Conservation (phyloP, 2,797 vertebrate genomes). For the Artibeus jamaicensis region DNA sequence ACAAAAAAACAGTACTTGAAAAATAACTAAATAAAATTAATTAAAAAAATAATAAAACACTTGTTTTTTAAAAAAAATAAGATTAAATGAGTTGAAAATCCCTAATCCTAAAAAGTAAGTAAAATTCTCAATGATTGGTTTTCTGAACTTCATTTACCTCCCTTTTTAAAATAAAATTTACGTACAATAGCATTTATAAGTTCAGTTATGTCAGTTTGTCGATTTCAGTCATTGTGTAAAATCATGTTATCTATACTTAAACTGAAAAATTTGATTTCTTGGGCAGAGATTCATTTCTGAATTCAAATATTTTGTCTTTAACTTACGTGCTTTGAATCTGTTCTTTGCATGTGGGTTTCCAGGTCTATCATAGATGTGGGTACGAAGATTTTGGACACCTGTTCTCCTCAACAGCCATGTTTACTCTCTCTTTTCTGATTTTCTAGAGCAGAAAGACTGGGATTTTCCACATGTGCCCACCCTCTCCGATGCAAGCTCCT, state of each 20-base stretch:
- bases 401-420: too few relatives aligned
- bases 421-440: background rate
- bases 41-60: background rate
- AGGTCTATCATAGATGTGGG: background rate
- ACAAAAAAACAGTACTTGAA: too few relatives aligned
- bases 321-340: background rate
- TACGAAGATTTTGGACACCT: background rate
- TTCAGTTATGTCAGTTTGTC: background rate
- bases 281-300: background rate
- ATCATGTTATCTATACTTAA: background rate
- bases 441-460: background rate
- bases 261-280: background rate
- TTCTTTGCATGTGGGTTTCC: rapidly evolving
- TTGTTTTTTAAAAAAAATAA: background rate
- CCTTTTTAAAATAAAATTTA: background rate
- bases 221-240: background rate
- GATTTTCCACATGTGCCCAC: background rate
- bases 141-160: background rate
- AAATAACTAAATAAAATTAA: too few relatives aligned
- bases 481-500: rapidly evolving
- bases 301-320: background rate
- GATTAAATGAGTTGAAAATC: background rate
- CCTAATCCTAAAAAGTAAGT: background rate
- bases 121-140: background rate
- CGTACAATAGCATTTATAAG: too few relatives aligned